Evolutionary conservation across 2,888 invertebrate species (phyloP), one percentile per base, ranked within the genome.

Genomic region (Eristalis tenax): DNA sequence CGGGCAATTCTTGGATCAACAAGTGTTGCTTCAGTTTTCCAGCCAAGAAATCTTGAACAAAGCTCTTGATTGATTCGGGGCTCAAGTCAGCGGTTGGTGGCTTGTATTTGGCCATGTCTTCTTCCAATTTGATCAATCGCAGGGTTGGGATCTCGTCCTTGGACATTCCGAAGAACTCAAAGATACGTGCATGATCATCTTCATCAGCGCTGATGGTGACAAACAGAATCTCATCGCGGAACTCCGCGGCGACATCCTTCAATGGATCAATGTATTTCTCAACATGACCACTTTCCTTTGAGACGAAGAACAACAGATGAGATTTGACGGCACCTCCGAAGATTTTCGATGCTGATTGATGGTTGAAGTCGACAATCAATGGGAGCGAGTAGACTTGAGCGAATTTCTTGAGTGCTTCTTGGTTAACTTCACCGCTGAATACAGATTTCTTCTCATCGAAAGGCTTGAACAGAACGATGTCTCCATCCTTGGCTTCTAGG

Each of bases 91-190:
- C 90, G 8, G 89, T 89, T 73, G 95, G 94, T 35, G 99, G 99
- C 94, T 99, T 99, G 95, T 97, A 99, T 93, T 99, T 99, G 92
- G 97, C 96, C 98, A 99, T 99, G 92, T 99, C 98, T 91, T 99
- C 98, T 93, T 98, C 98, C 89, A 99, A 94, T 89, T 96, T 97
- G 93, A 99, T 99, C 89, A 99, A 94, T 90, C 99, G 96, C 91
- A 98, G 96, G 1, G 97, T 95, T 10, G 98, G 98, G 15, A 97
- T 95, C 92, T 98, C 98, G n/a, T 97, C 97, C 93, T 97, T 97
- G 94, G 97, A 97, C 95, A 99, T 96, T 90, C 99, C 99, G 94
- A 99, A 99, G 97, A 99, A 99, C 94, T 99, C 99, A 92, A 99
- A 94, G 93, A 99, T 99, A 91, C 99, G 94, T 91, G 96, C 96